Percentiles rank a stretch among this genome's conserved stretches.
Evolutionary conservation across 2,797 vertebrate genomes (phyloP).

Genomic region (Cuniculus paca): DNA sequence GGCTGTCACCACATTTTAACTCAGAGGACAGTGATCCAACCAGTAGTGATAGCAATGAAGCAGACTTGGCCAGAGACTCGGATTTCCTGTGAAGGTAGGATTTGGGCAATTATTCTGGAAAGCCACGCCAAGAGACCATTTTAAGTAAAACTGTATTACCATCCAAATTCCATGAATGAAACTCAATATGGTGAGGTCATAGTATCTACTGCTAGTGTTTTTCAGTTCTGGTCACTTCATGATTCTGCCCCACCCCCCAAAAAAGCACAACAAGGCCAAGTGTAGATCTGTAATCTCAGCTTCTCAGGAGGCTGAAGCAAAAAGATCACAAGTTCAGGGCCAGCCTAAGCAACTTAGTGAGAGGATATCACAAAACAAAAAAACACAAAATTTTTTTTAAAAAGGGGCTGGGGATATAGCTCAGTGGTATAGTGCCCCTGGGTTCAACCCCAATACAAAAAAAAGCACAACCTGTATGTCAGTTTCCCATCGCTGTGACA

Average conservation of each 20-base stretch:
- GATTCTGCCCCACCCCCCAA: not conserved
- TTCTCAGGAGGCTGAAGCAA: not conserved
- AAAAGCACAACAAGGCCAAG: not conserved
- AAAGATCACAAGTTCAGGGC: not conserved
- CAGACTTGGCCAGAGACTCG: not conserved
- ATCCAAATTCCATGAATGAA: not conserved
- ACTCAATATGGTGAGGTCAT: not conserved
- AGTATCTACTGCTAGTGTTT: not conserved
- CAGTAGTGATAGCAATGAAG: not conserved
- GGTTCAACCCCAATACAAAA: not conserved
- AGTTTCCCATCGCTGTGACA: not conserved
- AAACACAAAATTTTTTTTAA: not conserved
- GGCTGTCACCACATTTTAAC: not conserved
- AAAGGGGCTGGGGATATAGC: not conserved
- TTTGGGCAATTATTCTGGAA: not conserved
- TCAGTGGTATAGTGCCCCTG: too few species aligned
- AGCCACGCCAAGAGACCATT: not conserved
- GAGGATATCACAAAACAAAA: not conserved
- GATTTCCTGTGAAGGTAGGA: not conserved
- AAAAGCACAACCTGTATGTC: not conserved
- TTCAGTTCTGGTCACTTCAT: not conserved
- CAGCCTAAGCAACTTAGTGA: not conserved
- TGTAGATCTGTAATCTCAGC: not conserved
- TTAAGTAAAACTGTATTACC: not conserved
- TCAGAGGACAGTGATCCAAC: not conserved